Conservation (phyloP, 2,113 vertebrate species). For the Sphaerodactylus townsendi region DNA sequence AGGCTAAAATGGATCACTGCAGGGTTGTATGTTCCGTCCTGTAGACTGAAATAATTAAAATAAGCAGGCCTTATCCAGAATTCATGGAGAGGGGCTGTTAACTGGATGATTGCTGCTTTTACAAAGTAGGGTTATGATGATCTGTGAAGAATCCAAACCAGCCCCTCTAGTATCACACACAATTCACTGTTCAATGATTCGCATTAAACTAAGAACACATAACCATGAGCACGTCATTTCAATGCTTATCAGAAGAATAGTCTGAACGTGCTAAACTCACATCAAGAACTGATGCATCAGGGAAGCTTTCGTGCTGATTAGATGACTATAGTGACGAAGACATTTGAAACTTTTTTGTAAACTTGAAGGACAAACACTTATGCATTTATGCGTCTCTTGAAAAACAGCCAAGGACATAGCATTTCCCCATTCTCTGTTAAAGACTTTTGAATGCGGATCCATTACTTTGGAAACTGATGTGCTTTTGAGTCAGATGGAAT, state of each 20-base stretch:
- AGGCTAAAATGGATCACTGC: too few species aligned
- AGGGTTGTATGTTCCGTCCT: too few species aligned
- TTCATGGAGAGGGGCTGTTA: not conserved
- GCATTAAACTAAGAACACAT: constrained; percentile 20
- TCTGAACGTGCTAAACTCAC: not conserved
- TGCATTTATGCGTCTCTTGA: not conserved
- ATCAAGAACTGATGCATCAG: not conserved
- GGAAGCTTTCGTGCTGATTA: not conserved
- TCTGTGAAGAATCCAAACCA: not conserved
- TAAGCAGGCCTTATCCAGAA: not conserved
- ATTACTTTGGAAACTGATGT: not conserved
- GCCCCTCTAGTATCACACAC: not conserved
- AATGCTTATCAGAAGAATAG: constrained; percentile 40
- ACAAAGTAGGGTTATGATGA: not conserved
- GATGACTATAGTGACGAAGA: not conserved
- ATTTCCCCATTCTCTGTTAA: not conserved
- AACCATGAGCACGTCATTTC: constrained; percentile 17
- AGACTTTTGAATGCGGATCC: too few species aligned
- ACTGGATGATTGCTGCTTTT: not conserved
- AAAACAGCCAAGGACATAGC: not conserved
- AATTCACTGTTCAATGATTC: constrained; percentile 49
- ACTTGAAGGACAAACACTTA: not conserved
- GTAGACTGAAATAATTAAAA: not conserved
- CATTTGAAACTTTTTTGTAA: not conserved
- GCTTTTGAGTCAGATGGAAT: not conserved